Evolutionary conservation across 2,888 invertebrate species (phyloP).

Genomic region (Epinotia brunnichana): DNA sequence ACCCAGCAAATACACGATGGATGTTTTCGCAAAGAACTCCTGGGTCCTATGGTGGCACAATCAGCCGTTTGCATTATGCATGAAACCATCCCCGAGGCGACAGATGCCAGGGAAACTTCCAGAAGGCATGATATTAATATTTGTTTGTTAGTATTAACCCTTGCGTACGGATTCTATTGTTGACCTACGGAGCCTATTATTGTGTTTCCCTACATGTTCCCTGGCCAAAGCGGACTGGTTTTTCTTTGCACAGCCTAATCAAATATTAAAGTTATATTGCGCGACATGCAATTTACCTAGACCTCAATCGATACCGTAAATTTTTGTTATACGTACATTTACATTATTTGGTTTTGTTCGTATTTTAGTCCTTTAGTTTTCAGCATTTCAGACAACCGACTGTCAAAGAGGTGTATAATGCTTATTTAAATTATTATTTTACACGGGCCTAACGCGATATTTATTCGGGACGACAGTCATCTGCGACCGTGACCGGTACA

Average conservation of each 20-base stretch:
- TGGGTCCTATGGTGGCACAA: conserved; percentile 70
- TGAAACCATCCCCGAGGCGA: conserved; percentile 72
- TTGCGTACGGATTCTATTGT: conserved; percentile 37
- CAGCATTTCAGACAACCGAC: not conserved
- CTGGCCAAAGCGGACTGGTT: conserved; percentile 44
- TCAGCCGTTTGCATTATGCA: conserved; percentile 80
- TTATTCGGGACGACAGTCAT: too few relatives aligned
- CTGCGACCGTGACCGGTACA: too few relatives aligned
- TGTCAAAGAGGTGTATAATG: not conserved
- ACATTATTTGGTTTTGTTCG: not conserved
- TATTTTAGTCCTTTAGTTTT: not conserved
- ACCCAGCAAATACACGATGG: conserved; percentile 64
- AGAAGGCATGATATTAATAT: conserved; percentile 50
- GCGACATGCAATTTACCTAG: conserved; percentile 1
- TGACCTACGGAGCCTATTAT: conserved; percentile 50
- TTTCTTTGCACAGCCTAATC: conserved; percentile 18
- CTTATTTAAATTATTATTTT: too few relatives aligned
- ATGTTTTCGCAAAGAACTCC: conserved; percentile 73
- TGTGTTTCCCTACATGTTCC: conserved; percentile 53
- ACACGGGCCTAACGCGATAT: too few relatives aligned
- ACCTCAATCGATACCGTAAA: not conserved
- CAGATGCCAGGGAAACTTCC: conserved; percentile 60
- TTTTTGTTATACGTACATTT: not conserved
- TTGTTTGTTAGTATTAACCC: conserved; percentile 60
- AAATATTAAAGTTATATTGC: conserved; percentile 17